Base-by-base conservation (phyloP, 1,140 invertebrate species). In the Drosophila nebulosa region DNA sequence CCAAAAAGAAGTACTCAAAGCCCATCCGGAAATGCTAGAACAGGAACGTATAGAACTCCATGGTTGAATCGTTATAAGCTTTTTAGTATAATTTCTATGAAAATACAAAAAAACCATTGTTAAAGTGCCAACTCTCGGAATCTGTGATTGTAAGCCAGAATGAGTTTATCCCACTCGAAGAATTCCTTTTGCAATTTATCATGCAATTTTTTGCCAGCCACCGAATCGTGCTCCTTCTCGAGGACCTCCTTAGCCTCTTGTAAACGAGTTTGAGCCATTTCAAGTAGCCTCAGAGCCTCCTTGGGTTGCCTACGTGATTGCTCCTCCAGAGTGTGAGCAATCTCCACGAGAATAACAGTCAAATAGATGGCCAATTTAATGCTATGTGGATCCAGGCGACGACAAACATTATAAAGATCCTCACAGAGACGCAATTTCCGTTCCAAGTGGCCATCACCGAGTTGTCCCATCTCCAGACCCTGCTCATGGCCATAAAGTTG, bases 401-500 rank as follows among this genome's bases (percentile, higher is more conserved):
- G 92, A 0, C 94, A 95, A 1, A 95, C 93, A 4, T 92, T 90
- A 57, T 96, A 92, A 0, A 97, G 91, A 55, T 95, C 94, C 56
- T 94, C 92, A 67, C 96, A 96, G 80, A 96, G 93, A 36, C 93
- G 93, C 2, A 93, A 84, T 92, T 96, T 95, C 51, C 93, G 93
- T 22, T 94, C 93, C 27, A 95, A 88, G 46, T 93, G 92, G 64
- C 95, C 93, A 24, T 93, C 92, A 0, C 92, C 91, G 2, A 94
- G 73, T 9, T 94, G 84, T n/a, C 88, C 71, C n/a, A 93, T 88
- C 58, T 93, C 91, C 73, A 94, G 94, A 22, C 93, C 94, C 18
- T 92, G 90, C 70, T 95, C 94, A 66, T 94, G 92, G 10, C 95
- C 95, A 81, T 95, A 95, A 3, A 97, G 81, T 80, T 97, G 96